phyloP scores from a whole-genome alignment of 2,797 vertebrate genomes.

The Lacerta bilineata region DNA sequence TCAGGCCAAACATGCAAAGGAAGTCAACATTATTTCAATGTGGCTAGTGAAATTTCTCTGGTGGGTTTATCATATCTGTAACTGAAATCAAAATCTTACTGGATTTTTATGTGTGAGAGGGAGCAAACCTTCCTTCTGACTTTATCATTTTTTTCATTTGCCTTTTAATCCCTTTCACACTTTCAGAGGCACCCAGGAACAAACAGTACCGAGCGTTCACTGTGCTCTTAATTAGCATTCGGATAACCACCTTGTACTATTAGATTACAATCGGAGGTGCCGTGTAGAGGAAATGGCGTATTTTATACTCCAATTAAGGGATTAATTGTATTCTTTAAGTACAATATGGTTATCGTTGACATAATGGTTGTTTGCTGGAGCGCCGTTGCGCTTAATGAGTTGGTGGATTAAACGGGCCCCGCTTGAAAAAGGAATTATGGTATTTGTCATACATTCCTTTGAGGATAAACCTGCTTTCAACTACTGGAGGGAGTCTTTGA shows the following conservation, averaged over 20 bases:
- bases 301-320: constrained; percentile 73
- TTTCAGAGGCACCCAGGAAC: constrained; percentile 1
- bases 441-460: constrained; percentile 82
- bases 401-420: constrained; percentile 73
- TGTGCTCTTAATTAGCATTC: constrained; percentile 70
- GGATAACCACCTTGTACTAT: constrained; percentile 62
- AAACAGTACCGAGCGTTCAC: constrained; percentile 56
- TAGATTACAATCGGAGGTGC: constrained; percentile 56
- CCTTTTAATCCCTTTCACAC: constrained; percentile 6
- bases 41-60: neutral
- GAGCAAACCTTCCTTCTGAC: neutral
- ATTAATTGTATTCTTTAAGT: constrained; percentile 76
- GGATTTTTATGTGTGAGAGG: neutral
- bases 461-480: constrained; percentile 78
- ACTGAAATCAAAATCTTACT: neutral
- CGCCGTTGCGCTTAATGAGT: constrained; percentile 64
- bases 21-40: neutral
- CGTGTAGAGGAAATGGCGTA: constrained; percentile 66
- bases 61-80: neutral
- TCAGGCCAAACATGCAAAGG: neutral
- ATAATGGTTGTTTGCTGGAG: constrained; percentile 74
- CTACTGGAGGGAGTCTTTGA: constrained; percentile 79
- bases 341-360: constrained; percentile 68
- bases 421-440: constrained; percentile 79
- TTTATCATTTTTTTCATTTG: neutral